phyloP scores from a whole-genome alignment of 2,888 invertebrate species.

The Nyleta sp. region DNA sequence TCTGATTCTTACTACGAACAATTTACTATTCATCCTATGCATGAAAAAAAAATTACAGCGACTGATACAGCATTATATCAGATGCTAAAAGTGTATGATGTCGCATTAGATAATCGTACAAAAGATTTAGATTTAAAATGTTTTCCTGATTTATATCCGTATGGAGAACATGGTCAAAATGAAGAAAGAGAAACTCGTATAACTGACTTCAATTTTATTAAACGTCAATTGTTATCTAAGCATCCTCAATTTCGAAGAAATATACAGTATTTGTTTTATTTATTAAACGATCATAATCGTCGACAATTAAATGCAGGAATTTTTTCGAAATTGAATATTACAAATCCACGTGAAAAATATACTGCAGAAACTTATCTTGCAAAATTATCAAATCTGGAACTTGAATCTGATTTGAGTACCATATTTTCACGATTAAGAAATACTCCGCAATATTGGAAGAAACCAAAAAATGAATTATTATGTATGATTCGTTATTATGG shows the following conservation, averaged over 20 bases:
- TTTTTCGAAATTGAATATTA: slow-evolving; percentile 50
- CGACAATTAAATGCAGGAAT: not conserved
- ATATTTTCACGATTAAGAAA: slow-evolving; percentile 65
- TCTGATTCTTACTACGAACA: slow-evolving; percentile 17
- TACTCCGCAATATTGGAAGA: slow-evolving; percentile 65
- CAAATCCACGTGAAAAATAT: slow-evolving; percentile 45
- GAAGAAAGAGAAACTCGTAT: too few species aligned
- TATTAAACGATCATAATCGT: slow-evolving; percentile 1
- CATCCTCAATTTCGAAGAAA: not conserved
- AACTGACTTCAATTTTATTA: not conserved
- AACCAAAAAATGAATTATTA: slow-evolving; percentile 53
- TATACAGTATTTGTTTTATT: not conserved
- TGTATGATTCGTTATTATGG: slow-evolving; percentile 69
- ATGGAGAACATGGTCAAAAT: slow-evolving; percentile 19
- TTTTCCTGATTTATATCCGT: slow-evolving; percentile 55
- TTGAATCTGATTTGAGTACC: slow-evolving; percentile 62
- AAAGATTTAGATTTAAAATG: slow-evolving; percentile 61
- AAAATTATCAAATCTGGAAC: slow-evolving; percentile 41
- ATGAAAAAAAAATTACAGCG: too few species aligned
- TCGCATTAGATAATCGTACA: slow-evolving; percentile 57
- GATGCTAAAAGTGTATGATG: slow-evolving; percentile 58
- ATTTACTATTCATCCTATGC: not conserved
- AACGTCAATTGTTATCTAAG: not conserved
- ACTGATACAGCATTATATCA: slow-evolving; percentile 35
- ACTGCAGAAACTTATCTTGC: slow-evolving; percentile 59